Evolutionary conservation across 1,140 invertebrate species (phyloP).

Genomic region (Drosophila bifasciata): DNA sequence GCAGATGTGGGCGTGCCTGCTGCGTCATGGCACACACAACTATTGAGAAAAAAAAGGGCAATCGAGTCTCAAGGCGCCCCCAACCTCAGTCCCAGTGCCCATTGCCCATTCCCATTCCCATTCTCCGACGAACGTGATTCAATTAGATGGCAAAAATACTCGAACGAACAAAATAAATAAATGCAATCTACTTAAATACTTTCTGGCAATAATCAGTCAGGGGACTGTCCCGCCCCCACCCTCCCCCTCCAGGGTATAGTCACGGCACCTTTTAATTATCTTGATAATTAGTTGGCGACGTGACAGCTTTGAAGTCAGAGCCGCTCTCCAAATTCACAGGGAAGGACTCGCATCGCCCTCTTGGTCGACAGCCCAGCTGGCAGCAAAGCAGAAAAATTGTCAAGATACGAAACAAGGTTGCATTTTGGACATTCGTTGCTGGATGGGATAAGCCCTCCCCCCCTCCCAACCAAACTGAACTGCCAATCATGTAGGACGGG

Average conservation of each 20-base stretch:
- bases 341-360: conserved; percentile 13
- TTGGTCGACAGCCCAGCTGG: conserved; percentile 34
- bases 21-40: conserved; percentile 34
- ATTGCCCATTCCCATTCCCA: conserved; percentile 30
- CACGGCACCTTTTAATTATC: conserved; percentile 70
- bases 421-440: conserved; percentile 38
- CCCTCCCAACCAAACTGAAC: conserved; percentile 50
- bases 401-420: conserved; percentile 42
- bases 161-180: conserved; percentile 29
- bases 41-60: conserved; percentile 39
- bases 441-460: conserved; percentile 23
- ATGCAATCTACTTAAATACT: conserved; percentile 48
- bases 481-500: conserved; percentile 65
- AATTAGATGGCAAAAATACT: conserved; percentile 66
- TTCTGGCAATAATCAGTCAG: conserved; percentile 70
- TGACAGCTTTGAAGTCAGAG: conserved; percentile 57
- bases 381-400: conserved; percentile 36
- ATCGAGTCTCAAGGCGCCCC: conserved; percentile 25
- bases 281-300: conserved; percentile 70
- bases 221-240: neutral
- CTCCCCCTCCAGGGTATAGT: conserved; percentile 52
- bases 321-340: neutral
- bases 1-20: conserved; percentile 46
- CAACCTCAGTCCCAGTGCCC: conserved; percentile 20
- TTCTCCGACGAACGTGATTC: conserved; percentile 59